Percentiles rank a stretch among this genome's conserved stretches.
These are phyloP conservation scores for Nannoperca obscura DNA, from an alignment of 2,797 vertebrate species.

Conservation along the genomic window DNA sequence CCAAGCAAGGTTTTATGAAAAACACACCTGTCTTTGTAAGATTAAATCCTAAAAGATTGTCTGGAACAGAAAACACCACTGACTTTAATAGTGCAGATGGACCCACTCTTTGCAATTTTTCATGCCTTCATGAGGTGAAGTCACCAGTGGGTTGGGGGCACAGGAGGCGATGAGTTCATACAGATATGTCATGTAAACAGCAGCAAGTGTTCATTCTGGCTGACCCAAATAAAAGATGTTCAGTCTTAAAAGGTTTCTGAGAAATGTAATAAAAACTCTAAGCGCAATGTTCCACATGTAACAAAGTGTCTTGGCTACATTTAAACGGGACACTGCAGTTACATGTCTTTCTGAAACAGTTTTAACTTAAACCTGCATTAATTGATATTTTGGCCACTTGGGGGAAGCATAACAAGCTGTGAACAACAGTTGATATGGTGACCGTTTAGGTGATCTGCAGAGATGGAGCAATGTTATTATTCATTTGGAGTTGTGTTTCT, in stretches of 20 bases:
- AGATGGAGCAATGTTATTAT: not conserved
- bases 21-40: conserved; percentile 9
- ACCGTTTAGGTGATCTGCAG: not conserved
- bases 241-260: not conserved
- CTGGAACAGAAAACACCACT: conserved; percentile 21
- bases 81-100: conserved; percentile 16
- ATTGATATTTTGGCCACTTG: not conserved
- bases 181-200: not conserved
- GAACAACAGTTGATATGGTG: not conserved
- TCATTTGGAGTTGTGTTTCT: not conserved
- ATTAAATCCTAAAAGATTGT: conserved; percentile 28
- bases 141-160: not conserved
- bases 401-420: not conserved
- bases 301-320: not conserved
- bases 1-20: conserved; percentile 5
- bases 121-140: not conserved
- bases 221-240: not conserved
- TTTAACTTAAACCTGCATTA: not conserved
- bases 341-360: not conserved
- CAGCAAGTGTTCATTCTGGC: not conserved
- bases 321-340: not conserved
- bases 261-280: not conserved
- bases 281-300: not conserved
- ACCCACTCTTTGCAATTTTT: conserved; percentile 8
- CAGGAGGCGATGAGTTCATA: not conserved